Conservation (phyloP, 1,140 invertebrate genomes). For the Zaprionus inermis region DNA sequence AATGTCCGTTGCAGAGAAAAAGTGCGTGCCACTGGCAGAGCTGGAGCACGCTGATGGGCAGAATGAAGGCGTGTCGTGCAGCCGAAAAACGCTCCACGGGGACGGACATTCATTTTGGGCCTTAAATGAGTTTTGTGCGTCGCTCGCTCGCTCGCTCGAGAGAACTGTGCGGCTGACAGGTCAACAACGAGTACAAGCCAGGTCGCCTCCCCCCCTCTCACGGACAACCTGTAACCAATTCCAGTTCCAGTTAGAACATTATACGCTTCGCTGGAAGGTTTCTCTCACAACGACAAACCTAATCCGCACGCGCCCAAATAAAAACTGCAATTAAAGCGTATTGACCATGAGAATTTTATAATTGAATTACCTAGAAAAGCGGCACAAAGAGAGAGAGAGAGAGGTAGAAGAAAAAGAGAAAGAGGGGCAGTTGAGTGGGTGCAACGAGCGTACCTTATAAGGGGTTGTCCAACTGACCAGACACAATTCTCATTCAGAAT, state of each 20-base stretch:
- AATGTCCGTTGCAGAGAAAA: slow-evolving; percentile 66
- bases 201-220: not conserved
- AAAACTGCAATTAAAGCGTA: slow-evolving; percentile 81
- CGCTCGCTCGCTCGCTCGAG: slow-evolving; percentile 23
- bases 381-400: not conserved
- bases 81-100: slow-evolving; percentile 36
- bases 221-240: slow-evolving; percentile 12
- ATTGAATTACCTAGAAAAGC: slow-evolving; percentile 66
- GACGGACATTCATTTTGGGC: slow-evolving; percentile 45
- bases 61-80: slow-evolving; percentile 23
- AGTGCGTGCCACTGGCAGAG: slow-evolving; percentile 38
- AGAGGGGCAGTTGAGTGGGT: not conserved
- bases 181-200: not conserved
- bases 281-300: not conserved
- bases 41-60: slow-evolving; percentile 1
- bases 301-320: slow-evolving; percentile 58
- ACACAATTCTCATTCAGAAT: slow-evolving; percentile 35
- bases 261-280: slow-evolving; percentile 34
- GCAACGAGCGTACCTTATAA: slow-evolving; percentile 26
- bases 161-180: slow-evolving; percentile 44
- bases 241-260: slow-evolving; percentile 15
- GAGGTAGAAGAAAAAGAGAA: not conserved
- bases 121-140: slow-evolving; percentile 66
- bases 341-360: slow-evolving; percentile 80
- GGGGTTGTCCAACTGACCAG: slow-evolving; percentile 36